phyloP scores from a whole-genome alignment of 2,113 vertebrate genomes.

The Raja brachyura region DNA sequence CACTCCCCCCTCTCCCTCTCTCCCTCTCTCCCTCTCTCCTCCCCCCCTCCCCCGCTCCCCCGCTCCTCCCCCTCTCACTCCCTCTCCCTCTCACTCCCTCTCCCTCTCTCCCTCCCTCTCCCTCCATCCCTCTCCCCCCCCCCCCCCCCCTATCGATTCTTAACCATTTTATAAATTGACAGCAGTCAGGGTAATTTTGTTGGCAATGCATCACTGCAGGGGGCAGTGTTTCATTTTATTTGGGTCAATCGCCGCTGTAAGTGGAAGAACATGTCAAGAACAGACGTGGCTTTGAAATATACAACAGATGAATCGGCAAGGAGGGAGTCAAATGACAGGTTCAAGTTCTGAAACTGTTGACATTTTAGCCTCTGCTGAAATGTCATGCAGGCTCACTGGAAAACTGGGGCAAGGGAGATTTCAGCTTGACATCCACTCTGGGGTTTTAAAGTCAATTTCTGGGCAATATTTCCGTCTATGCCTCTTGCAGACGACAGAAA shows the following conservation, averaged over 20 bases:
- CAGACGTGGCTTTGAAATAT: not conserved
- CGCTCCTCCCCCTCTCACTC: too few relatives aligned
- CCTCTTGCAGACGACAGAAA: not conserved
- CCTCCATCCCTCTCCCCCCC: too few relatives aligned
- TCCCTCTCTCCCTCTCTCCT: too few relatives aligned
- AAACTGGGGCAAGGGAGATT: not conserved
- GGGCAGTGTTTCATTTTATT: constrained; percentile 32
- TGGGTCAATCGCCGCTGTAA: not conserved
- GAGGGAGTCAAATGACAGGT: not conserved
- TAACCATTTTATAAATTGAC: not conserved
- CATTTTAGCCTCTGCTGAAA: not conserved
- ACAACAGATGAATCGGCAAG: not conserved
- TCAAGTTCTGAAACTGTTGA: not conserved
- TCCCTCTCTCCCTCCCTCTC: too few relatives aligned
- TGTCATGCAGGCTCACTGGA: not conserved
- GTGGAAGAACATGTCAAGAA: not conserved
- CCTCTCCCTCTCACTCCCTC: too few relatives aligned
- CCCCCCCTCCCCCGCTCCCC: too few relatives aligned
- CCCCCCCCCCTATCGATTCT: too few relatives aligned
- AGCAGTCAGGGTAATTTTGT: not conserved
- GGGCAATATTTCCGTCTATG: not conserved
- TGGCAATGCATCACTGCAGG: not conserved
- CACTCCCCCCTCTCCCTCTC: too few relatives aligned
- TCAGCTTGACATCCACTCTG: not conserved
- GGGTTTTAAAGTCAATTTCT: constrained; percentile 4